Evolutionary conservation across 2,113 vertebrate species (phyloP), one percentile per base, ranked within the genome.

Genomic region (Candoia aspera): DNA sequence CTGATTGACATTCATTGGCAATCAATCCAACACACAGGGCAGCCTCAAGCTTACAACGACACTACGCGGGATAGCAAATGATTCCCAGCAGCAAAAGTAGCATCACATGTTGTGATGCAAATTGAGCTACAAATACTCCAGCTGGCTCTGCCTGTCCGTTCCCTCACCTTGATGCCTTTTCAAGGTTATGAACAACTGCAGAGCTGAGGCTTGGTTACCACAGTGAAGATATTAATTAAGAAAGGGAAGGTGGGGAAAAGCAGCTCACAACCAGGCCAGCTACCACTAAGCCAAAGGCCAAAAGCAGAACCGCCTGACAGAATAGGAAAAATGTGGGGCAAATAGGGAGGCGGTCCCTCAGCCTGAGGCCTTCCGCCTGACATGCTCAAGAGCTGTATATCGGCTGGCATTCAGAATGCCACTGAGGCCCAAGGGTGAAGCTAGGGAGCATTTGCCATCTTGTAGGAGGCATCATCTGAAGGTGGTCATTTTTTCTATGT

Each of bases 401-500:
- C 13, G 8, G 90, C 79, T 86, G 0, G 37, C 29, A 92, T 42
- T 64, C 86, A 86, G 19, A 1, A 29, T 92, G 4, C 37, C 49
- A 91, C 8, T 84, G 95, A 89, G 26, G 79, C 21, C 90, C 73
- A 91, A 42, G 49, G 2, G 12, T n/a, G 0, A 0, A 84, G 15
- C 0, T 60, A 6, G 1, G 87, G 94, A 55, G 8, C 2, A 85
- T 92, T 92, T 91, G 23, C 23, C 19, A 92, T 10, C 21, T 86
- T 83, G 90, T 57, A 49, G 85, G 58, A 55, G n/a, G 46, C n/a
- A 9, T 37, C 2, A 29, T 94, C 83, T 46, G 89, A 93, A 95
- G 24, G 8, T 92, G 11, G 91, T 46, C n/a, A 93, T 92, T 94
- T 92, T 86, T 26, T 64, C 92, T 79, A 87, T 37, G 24, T 37